Conservation (phyloP, 2,113 vertebrate species). For the human (Homo sapiens) region DNA sequence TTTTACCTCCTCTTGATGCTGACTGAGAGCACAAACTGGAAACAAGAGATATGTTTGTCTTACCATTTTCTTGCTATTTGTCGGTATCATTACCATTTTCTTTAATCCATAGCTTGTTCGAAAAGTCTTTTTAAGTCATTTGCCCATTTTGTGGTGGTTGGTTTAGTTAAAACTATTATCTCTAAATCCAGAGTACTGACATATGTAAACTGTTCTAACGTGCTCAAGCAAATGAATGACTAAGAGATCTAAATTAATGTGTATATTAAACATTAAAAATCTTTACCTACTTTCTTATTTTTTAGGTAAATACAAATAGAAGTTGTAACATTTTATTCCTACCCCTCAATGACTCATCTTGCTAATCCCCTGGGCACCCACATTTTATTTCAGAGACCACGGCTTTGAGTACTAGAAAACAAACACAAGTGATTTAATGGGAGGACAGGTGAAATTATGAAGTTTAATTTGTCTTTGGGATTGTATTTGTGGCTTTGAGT, state of each 20-base stretch:
- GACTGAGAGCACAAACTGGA: not conserved
- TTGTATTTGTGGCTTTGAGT: slow-evolving; percentile 52
- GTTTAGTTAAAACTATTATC: not conserved
- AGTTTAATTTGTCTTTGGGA: slow-evolving; percentile 13
- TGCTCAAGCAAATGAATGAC: not conserved
- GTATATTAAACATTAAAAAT: not conserved
- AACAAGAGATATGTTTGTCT: not conserved
- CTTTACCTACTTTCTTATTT: not conserved
- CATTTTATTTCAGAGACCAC: not conserved
- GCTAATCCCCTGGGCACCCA: not conserved
- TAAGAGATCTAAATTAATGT: not conserved
- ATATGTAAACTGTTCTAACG: not conserved
- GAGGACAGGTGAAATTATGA: not conserved
- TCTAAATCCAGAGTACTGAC: not conserved
- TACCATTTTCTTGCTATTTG: not conserved
- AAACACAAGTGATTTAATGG: not conserved
- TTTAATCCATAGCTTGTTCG: not conserved
- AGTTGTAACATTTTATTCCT: not conserved
- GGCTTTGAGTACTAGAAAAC: not conserved
- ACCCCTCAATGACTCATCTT: not conserved
- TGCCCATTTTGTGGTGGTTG: not conserved
- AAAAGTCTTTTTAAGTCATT: not conserved
- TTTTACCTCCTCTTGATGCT: not conserved
- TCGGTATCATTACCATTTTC: slow-evolving; percentile 3
- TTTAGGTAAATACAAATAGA: not conserved